Evolutionary conservation across 1,140 invertebrate genomes (phyloP).

Genomic region (Pogonomyrmex californicus): DNA sequence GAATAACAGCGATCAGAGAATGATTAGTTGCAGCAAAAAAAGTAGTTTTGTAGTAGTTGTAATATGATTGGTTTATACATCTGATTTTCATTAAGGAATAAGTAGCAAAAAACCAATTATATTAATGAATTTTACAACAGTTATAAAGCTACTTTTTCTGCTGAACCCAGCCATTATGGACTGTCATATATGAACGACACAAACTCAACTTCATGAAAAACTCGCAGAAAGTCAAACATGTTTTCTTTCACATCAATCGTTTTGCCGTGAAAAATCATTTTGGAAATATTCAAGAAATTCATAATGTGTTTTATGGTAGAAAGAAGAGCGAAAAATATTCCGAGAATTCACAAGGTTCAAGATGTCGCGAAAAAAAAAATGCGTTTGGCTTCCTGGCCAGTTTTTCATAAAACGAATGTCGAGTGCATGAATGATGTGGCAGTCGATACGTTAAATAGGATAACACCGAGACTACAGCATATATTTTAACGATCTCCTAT

Average conservation of each 20-base stretch:
- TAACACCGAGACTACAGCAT: neutral
- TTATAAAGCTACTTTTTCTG: too few species aligned
- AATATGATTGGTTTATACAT: too few species aligned
- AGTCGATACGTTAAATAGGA: constrained; percentile 16
- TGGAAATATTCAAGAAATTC: neutral
- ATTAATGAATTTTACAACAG: too few species aligned
- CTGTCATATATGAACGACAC: neutral
- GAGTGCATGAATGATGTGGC: neutral
- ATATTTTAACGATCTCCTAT: constrained; percentile 14
- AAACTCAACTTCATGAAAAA: too few species aligned
- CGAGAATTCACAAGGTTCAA: too few species aligned
- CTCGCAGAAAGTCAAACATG: neutral
- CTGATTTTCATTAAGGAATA: too few species aligned
- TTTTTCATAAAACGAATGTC: neutral
- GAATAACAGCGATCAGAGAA: too few species aligned
- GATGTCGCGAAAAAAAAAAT: neutral
- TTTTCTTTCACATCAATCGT: neutral
- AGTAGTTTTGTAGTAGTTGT: too few species aligned
- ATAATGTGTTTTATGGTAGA: neutral
- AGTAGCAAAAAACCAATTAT: too few species aligned
- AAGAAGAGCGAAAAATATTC: neutral
- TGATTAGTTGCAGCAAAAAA: too few species aligned
- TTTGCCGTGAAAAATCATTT: neutral
- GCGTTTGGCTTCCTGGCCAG: neutral
- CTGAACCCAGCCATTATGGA: neutral